Conservation (phyloP, 2,888 invertebrate genomes). For the Anarsia innoxiella region DNA sequence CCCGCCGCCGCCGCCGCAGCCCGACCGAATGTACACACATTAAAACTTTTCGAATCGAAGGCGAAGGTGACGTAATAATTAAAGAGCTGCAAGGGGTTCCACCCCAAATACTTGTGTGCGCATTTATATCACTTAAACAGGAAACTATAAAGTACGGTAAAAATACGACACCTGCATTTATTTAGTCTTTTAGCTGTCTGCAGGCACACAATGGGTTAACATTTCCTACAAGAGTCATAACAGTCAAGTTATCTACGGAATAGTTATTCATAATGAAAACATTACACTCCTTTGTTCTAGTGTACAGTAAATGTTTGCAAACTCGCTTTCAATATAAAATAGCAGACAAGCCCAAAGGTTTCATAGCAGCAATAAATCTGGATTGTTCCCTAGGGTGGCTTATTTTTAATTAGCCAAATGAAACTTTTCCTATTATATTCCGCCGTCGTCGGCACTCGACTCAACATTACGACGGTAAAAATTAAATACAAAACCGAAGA, state of each 20-base stretch:
- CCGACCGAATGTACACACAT: conserved; percentile 64
- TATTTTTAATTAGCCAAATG: conserved; percentile 71
- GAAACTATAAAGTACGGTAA: too few relatives aligned
- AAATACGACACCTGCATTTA: too few relatives aligned
- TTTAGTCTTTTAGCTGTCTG: too few relatives aligned
- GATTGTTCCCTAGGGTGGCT: conserved; percentile 53
- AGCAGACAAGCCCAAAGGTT: conserved; percentile 42
- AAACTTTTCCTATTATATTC: conserved; percentile 66
- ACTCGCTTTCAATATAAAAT: conserved; percentile 47
- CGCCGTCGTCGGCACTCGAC: conserved; percentile 43
- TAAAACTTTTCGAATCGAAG: conserved; percentile 65
- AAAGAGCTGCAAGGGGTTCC: conserved; percentile 39
- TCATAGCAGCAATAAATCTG: conserved; percentile 56
- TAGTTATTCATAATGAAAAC: conserved; percentile 40
- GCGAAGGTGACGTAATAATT: conserved; percentile 58
- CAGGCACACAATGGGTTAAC: too few relatives aligned
- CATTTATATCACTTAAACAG: conserved; percentile 26
- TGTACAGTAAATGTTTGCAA: conserved; percentile 39
- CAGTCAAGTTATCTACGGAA: too few relatives aligned
- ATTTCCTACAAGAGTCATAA: too few relatives aligned
- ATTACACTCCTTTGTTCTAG: conserved; percentile 43
- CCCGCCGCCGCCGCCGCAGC: conserved; percentile 40
- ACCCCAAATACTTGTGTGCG: conserved; percentile 25
- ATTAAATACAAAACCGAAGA: conserved; percentile 45
- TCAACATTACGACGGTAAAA: conserved; percentile 43